Evolutionary conservation across 2,797 vertebrate genomes (phyloP), one percentile per base, ranked within the genome.

Genomic region (Phaenicophaeus curvirostris): DNA sequence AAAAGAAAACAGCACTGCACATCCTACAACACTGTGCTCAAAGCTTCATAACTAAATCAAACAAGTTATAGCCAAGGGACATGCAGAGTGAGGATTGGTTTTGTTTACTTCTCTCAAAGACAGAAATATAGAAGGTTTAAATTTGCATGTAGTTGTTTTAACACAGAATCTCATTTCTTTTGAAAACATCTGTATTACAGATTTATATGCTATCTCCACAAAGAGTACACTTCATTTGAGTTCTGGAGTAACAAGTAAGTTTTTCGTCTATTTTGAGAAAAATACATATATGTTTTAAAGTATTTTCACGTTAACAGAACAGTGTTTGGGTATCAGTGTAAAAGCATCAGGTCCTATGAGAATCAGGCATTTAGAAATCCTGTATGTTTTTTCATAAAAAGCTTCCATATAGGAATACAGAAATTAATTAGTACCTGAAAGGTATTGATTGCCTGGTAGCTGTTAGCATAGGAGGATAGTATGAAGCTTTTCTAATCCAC

Each of bases 71-170:
- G 51, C 24, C 39, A 37, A 86, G 55, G 39, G 31, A 91, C 23
- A 41, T 7, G 13, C 25, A 69, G 31, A 13, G n/a, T 77, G 18
- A 21, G 8, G 37, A 50, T 15, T 80, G 31, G 13, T 24, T 89
- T 87, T 83, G 58, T 67, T 93, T 79, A 41, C 31, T 89, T 85
- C 31, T 74, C 71, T 89, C 66, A 75, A 73, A 50, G 11, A 89
- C 14, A 65, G 11, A 10, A 65, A 68, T 51, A 65, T 14, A 58
- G 23, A 75, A 62, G 66, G 23, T 73, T 71, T 39, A 84, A 42
- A 54, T 78, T 85, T 69, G n/a, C n/a, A n/a, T n/a, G n/a, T n/a
- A n/a, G 4, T 17, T 80, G 7, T 65, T 89, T 66, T 39, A 77
- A 31, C 3, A 12, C 5, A 75, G 27, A 63, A 55, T 48, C 13